Percentiles rank a stretch among this genome's conserved stretches.
phyloP scores from a whole-genome alignment of 2,888 invertebrate species.

The Hypolimnas misippus region DNA sequence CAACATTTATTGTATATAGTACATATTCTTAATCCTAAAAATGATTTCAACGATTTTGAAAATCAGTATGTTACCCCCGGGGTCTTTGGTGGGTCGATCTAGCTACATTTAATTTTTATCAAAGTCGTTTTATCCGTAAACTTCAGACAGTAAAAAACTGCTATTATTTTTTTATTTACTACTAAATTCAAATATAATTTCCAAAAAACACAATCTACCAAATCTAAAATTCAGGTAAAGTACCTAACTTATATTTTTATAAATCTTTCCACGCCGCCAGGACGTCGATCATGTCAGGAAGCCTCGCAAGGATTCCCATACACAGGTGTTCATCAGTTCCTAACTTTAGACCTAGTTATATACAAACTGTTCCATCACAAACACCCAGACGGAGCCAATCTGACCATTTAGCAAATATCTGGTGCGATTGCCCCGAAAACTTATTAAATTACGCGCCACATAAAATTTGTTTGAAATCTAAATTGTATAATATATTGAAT shows the following conservation, averaged over 20 bases:
- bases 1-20: too few species aligned
- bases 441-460: conserved; percentile 68
- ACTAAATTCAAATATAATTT: too few species aligned
- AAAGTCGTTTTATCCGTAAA: too few species aligned
- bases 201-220: too few species aligned
- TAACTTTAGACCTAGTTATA: conserved; percentile 41
- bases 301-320: conserved; percentile 78
- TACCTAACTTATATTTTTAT: neutral
- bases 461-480: conserved; percentile 66
- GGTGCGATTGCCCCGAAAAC: conserved; percentile 73
- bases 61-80: too few species aligned
- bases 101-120: too few species aligned
- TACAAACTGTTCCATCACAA: neutral
- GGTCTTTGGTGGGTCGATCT: too few species aligned
- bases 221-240: too few species aligned
- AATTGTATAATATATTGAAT: conserved; percentile 59
- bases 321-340: conserved; percentile 74
- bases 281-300: conserved; percentile 78
- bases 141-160: too few species aligned
- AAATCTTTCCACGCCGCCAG: conserved; percentile 69
- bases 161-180: too few species aligned
- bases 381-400: conserved; percentile 45
- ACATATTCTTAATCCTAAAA: too few species aligned
- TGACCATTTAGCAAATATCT: conserved; percentile 53
- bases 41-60: too few species aligned